These are phyloP conservation scores for Periplaneta americana DNA, from an alignment of 1,140 invertebrate species.

Conservation along the genomic window DNA sequence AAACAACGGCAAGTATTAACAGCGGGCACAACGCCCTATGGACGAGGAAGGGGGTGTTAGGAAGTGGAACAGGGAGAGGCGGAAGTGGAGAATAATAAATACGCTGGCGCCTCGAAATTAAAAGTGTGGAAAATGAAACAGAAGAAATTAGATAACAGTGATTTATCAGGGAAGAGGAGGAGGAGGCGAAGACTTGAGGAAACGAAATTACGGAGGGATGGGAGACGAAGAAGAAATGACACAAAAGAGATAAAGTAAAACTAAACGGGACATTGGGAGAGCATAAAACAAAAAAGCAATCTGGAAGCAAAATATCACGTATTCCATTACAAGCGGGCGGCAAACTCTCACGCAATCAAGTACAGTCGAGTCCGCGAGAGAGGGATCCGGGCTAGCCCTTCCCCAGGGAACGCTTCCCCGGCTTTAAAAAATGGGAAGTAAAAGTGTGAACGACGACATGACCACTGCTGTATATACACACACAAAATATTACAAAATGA, in stretches of 20 bases:
- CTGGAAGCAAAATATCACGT: conserved; percentile 5
- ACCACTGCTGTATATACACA: too few relatives aligned
- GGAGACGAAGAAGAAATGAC: background rate
- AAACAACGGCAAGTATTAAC: too few relatives aligned
- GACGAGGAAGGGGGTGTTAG: too few relatives aligned
- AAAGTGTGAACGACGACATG: too few relatives aligned
- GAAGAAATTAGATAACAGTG: background rate
- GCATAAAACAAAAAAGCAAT: background rate
- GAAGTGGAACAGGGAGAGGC: too few relatives aligned
- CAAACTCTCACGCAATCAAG: background rate
- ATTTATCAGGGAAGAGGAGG: background rate
- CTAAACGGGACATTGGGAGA: background rate
- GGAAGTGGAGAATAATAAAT: too few relatives aligned
- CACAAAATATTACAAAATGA: too few relatives aligned
- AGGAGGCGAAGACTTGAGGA: background rate
- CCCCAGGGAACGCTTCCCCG: too few relatives aligned
- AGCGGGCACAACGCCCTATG: too few relatives aligned
- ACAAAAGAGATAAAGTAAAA: background rate
- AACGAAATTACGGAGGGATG: background rate
- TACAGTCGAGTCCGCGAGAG: background rate
- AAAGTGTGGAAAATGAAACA: background rate
- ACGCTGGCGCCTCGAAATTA: too few relatives aligned
- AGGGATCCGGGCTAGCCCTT: too few relatives aligned
- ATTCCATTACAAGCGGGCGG: background rate
- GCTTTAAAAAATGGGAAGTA: too few relatives aligned